Base-by-base conservation (phyloP, 2,888 invertebrate genomes). In the Melanchra persicariae region DNA sequence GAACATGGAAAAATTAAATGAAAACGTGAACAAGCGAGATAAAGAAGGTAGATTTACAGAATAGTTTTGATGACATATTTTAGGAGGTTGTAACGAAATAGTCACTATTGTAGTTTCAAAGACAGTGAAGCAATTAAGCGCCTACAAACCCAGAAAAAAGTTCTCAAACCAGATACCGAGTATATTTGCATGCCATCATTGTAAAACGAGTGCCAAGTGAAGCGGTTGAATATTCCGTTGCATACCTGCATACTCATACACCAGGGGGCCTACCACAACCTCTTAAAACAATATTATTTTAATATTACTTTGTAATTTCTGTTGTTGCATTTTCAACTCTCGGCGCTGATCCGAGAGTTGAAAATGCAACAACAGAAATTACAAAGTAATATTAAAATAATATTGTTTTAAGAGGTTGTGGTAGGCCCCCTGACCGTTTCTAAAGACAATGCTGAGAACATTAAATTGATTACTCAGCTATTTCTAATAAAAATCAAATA, bases 141-240 rank as follows among this genome's bases (percentile, higher is more conserved):
- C 30, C 8, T 52, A 17, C 19, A 54, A 26, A 54, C 19, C 0
- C 52, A 51, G n/a, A 40, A 19, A 17, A 30, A n/a, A 59, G 19
- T 62, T 64, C 45, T 55, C 34, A 76, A 75, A 58, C 47, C 12
- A 51, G 15, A 69, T 70, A 37, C 12, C 12, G 15, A 19, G 8
- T 45, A 19, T 24, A 40, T 70, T 67, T 62, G 54, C 60, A 74
- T 77, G 51, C 17, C 51, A 52, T 51, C 34, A 59, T 70, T 78
- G 60, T 59, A 58, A 61, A 77, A 74, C 58, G 37, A 64, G 51
- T 8, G 49, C 22, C 57, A 62, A 71, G 52, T 74, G 65, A 79
- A 71, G 71, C 79, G 66, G 66, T 65, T 49, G 62, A 76, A 69
- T 76, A 69, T 73, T 65, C 67, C 71, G 54, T 59, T 55, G 26